Base-by-base conservation (phyloP, 2,113 vertebrate genomes). In the Thryonomys swinderianus region DNA sequence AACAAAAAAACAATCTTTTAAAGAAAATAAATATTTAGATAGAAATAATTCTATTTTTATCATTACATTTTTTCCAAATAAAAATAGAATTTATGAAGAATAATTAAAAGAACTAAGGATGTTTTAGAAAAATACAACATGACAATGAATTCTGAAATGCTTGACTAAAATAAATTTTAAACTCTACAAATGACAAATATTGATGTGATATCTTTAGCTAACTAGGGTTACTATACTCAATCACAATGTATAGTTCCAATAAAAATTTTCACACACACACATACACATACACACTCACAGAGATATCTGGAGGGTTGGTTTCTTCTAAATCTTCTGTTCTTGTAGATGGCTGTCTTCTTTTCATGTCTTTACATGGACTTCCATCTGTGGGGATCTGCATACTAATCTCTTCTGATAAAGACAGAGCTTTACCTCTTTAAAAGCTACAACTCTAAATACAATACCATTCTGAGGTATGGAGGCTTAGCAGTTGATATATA, bases 1-100 rank as follows among this genome's bases (percentile, higher is more conserved):
- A 59, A 55, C 1, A 67, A 76, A 73, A 20, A 89, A 62, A 55
- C 8, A 34, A 1, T 7, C 21, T 59, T 67, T 59, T 89, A 59
- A 66, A 53, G 8, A 85, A 85, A 88, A 57, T 4, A 67, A 61
- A 90, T 73, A 61, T 30, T 40, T 20, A 76, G 16, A 69, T 13
- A 37, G 40, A 90, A 94, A 9, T 3, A 69, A 74, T 7, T 62
- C 1, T 79, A 78, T 93, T 79, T 25, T 45, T 55, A 45, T 53
- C 42, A 88, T 93, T 94, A 53, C 40, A 59, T 16, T 23, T 87
- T 93, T 71, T 30, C 32, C 59, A 89, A 86, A 94, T 61, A 18
- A 18, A 45, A 90, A 55, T 2, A 55, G 40, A 30, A 80, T 93
- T 53, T 81, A 76, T 85, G 25, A 95, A 12, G 81, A 88, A 62